These are phyloP conservation scores for Microcebus ravelobensis DNA, from an alignment of 2,113 vertebrate species.

Conservation along the genomic window DNA sequence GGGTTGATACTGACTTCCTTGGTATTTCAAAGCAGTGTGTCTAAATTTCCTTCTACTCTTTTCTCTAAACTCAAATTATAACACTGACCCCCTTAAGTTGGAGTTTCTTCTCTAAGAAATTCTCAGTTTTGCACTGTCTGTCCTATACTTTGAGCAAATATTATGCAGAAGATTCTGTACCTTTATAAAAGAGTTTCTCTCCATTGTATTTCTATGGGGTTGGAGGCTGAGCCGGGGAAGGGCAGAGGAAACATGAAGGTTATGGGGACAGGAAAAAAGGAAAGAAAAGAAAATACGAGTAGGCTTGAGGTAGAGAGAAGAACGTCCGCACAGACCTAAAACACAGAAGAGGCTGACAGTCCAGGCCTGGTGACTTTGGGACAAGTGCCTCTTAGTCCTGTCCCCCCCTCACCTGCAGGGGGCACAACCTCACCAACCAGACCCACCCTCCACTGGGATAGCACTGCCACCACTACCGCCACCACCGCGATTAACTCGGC, in stretches of 20 bases:
- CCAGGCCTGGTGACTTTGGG: background rate
- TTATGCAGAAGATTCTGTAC: background rate
- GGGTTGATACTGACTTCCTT: background rate
- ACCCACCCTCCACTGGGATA: accelerated
- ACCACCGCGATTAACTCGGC: accelerated
- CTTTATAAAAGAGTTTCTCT: background rate
- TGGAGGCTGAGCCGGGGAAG: background rate
- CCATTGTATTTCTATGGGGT: background rate
- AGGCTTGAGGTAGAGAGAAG: background rate
- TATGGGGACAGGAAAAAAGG: background rate
- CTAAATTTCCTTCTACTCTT: background rate
- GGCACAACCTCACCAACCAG: background rate
- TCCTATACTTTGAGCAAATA: background rate
- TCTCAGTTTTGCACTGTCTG: background rate
- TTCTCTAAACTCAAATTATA: background rate
- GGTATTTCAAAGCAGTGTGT: background rate
- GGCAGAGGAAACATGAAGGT: background rate
- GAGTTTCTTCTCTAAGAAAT: background rate
- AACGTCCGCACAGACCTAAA: background rate
- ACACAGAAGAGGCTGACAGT: background rate
- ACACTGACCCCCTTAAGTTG: background rate
- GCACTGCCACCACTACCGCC: background rate
- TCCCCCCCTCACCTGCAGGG: background rate
- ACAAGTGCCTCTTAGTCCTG: background rate
- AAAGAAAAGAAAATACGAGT: background rate